phyloP scores from a whole-genome alignment of 2,113 vertebrate genomes.

The Caloenas nicobarica region DNA sequence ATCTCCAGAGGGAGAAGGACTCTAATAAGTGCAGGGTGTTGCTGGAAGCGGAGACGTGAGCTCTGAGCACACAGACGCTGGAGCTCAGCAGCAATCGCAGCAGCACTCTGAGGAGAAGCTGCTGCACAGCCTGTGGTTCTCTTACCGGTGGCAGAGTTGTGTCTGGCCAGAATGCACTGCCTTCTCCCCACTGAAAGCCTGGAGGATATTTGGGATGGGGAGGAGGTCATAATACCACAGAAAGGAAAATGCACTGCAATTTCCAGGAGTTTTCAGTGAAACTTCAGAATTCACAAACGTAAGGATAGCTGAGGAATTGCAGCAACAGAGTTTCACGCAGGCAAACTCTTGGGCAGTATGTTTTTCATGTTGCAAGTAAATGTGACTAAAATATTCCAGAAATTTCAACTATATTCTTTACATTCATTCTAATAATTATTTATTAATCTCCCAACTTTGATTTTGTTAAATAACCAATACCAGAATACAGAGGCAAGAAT shows the following conservation, averaged over 20 bases:
- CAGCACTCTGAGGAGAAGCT: background rate
- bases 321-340: background rate
- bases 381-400: background rate
- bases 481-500: background rate
- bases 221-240: background rate
- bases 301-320: background rate
- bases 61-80: background rate
- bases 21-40: background rate
- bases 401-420: background rate
- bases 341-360: background rate
- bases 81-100: background rate
- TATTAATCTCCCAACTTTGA: background rate
- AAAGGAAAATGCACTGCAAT: background rate
- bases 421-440: background rate
- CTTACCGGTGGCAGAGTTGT: background rate
- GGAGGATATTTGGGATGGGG: too few relatives aligned
- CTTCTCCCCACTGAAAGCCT: background rate
- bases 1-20: background rate
- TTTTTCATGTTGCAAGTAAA: background rate
- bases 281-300: background rate
- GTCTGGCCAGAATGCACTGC: background rate
- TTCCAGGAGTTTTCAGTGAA: background rate
- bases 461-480: conserved; percentile 17
- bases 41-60: background rate
- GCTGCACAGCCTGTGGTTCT: background rate